Conservation (phyloP, 2,888 invertebrate genomes). For the Leptopilina myrica region DNA sequence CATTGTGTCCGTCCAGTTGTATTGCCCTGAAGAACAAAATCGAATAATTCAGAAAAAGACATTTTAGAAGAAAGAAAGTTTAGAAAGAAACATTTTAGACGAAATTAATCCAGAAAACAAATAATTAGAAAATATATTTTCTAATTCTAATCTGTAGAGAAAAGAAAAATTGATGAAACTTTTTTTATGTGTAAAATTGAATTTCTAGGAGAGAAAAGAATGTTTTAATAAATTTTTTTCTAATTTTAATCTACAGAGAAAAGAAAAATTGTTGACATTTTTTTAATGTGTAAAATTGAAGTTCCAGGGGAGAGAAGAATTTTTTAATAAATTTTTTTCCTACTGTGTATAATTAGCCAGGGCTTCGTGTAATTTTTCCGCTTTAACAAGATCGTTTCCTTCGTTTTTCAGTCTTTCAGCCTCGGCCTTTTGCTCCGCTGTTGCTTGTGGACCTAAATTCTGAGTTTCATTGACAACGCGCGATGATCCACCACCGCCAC, state of each 20-base stretch:
- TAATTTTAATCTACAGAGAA: no score
- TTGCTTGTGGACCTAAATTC: constrained; percentile 68
- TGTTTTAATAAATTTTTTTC: no score
- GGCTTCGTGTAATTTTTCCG: constrained; percentile 88
- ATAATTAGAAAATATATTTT: no score
- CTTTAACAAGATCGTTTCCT: constrained; percentile 93
- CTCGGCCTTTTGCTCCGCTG: constrained; percentile 80
- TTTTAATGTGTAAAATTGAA: no score
- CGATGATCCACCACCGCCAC: constrained; percentile 48
- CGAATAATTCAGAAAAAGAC: constrained; percentile 10
- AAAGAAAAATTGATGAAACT: no score
- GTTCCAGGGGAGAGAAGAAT: no score
- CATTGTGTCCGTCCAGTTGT: constrained; percentile 89
- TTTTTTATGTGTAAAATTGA: no score
- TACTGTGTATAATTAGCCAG: constrained; percentile 87
- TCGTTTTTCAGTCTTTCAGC: constrained; percentile 93
- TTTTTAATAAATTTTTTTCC: neutral
- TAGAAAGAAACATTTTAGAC: no score
- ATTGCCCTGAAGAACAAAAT: constrained; percentile 83
- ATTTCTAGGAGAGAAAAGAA: no score
- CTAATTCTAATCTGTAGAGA: no score
- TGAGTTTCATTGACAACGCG: constrained; percentile 63
- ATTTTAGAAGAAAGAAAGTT: neutral
- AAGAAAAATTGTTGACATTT: no score
- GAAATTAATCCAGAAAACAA: no score